Percentiles rank a stretch among this genome's conserved stretches.
Evolutionary conservation across 2,113 vertebrate species (phyloP).

Genomic region (Archocentrus centrarchus): DNA sequence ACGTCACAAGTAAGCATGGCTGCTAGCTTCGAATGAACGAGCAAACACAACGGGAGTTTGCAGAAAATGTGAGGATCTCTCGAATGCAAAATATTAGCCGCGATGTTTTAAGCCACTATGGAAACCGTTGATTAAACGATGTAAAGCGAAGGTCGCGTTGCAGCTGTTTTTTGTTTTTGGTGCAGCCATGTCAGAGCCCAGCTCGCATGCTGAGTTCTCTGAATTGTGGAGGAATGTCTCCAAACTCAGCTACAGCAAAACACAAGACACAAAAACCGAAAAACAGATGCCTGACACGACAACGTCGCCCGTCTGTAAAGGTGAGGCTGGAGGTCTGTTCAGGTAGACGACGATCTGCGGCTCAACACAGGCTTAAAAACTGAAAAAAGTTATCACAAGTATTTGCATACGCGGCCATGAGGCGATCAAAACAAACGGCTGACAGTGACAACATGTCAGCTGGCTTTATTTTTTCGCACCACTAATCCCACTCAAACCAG

Average conservation of each 20-base stretch:
- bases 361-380: not conserved
- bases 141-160: not conserved
- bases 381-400: not conserved
- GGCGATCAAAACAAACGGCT: not conserved
- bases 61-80: not conserved
- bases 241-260: constrained; percentile 21
- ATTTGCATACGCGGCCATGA: not conserved
- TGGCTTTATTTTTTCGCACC: not conserved
- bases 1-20: constrained; percentile 66
- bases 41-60: not conserved
- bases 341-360: not conserved
- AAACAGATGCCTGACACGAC: constrained; percentile 26
- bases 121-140: not conserved
- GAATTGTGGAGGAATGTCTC: constrained; percentile 50
- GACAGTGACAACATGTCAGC: not conserved
- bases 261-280: not conserved
- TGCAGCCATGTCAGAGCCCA: constrained; percentile 55
- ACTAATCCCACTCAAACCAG: not conserved
- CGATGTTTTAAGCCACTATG: not conserved
- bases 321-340: constrained; percentile 43
- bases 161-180: not conserved
- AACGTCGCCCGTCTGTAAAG: constrained; percentile 29
- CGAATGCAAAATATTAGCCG: not conserved
- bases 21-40: constrained; percentile 8
- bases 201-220: constrained; percentile 23